Percentiles rank a stretch among this genome's conserved stretches.
Conservation (phyloP, 2,113 vertebrate genomes). For the Malaclemys terrapin region DNA sequence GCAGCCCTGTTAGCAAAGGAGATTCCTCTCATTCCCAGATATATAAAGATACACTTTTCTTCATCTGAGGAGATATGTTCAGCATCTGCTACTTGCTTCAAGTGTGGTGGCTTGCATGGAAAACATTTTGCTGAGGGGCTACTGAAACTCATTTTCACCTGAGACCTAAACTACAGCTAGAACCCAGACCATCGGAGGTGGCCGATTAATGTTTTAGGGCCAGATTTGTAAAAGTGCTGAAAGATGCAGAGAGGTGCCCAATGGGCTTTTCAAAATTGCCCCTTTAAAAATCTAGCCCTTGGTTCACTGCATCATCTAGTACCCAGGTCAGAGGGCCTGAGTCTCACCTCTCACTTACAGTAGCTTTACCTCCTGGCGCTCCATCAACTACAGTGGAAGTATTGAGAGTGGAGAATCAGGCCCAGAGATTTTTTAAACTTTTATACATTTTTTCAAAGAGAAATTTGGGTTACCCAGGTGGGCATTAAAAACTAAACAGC, state of each 20-base stretch:
- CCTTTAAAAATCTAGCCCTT: background rate
- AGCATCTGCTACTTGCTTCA: background rate
- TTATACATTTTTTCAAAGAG: background rate
- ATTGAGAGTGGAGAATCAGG: background rate
- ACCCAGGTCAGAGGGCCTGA: background rate
- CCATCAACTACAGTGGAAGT: background rate
- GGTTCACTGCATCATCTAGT: background rate
- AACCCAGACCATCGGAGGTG: background rate
- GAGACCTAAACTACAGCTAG: background rate
- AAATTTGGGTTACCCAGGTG: background rate
- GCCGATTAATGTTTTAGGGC: background rate
- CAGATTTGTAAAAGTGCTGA: background rate
- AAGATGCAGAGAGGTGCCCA: background rate
- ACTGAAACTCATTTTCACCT: background rate
- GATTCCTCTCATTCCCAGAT: background rate
- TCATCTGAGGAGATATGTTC: background rate
- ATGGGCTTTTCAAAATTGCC: background rate
- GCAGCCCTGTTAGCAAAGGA: background rate
- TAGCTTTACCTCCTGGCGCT: background rate
- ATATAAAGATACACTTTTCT: background rate
- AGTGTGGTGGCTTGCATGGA: background rate
- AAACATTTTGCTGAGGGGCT: background rate
- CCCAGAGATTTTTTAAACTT: background rate
- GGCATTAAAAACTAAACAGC: background rate
- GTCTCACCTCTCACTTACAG: background rate